Conservation (phyloP, 2,888 invertebrate species). For the Tyria jacobaeae region DNA sequence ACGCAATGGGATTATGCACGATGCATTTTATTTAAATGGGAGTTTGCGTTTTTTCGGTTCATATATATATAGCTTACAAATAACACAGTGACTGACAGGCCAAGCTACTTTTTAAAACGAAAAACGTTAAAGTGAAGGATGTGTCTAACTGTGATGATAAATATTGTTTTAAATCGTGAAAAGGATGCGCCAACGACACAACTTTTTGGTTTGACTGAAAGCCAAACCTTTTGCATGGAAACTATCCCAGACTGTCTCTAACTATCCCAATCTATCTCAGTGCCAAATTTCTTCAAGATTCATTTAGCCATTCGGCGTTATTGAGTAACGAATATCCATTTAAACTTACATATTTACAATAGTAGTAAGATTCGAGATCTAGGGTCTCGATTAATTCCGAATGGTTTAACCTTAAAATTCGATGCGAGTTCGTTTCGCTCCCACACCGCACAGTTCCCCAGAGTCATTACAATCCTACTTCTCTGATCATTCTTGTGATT, state of each 20-base stretch:
- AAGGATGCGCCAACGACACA: not conserved
- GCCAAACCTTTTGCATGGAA: too few relatives aligned
- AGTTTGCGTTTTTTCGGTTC: conserved; percentile 30
- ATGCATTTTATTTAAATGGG: conserved; percentile 38
- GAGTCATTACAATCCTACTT: conserved; percentile 48
- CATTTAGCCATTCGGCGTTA: too few relatives aligned
- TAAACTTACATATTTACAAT: too few relatives aligned
- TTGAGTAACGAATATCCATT: too few relatives aligned
- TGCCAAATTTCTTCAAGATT: too few relatives aligned
- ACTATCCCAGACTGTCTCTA: too few relatives aligned
- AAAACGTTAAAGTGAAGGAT: not conserved
- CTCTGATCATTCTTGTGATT: conserved; percentile 32
- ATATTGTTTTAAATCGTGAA: conserved; percentile 13
- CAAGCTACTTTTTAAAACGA: conserved; percentile 14
- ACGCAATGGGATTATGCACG: conserved; percentile 49
- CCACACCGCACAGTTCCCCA: conserved; percentile 69
- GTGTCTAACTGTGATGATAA: not conserved
- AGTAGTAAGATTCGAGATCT: conserved; percentile 24
- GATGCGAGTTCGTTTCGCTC: conserved; percentile 79
- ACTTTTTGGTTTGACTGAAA: too few relatives aligned
- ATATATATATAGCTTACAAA: not conserved
- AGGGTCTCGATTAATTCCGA: conserved; percentile 30
- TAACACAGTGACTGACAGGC: conserved; percentile 3
- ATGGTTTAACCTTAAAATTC: conserved; percentile 29
- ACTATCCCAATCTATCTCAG: too few relatives aligned